A percentile compares a stretch with the other conserved stretches of the same genome.
phyloP scores from a whole-genome alignment of 2,888 invertebrate species.

The Parapristionchus giblindavisi region DNA sequence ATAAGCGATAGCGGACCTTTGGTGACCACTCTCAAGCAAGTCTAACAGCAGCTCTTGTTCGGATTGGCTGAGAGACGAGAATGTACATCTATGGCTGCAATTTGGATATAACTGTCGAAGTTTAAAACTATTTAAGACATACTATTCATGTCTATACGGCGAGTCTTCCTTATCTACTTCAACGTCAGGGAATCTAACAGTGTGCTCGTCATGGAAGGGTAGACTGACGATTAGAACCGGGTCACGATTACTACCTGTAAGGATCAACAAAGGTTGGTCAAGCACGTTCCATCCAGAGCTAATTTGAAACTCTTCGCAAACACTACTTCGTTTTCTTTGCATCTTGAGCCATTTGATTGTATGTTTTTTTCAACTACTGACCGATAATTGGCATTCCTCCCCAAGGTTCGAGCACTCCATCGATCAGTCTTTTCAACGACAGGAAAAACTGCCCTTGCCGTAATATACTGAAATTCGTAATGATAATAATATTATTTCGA shows the following conservation, averaged over 20 bases:
- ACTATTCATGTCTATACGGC: slow-evolving; percentile 13
- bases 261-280: no score
- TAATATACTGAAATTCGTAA: slow-evolving; percentile 45
- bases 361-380: slow-evolving; percentile 31
- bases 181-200: slow-evolving; percentile 58
- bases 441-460: slow-evolving; percentile 53
- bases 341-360: background rate
- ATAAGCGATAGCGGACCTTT: background rate
- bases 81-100: slow-evolving; percentile 22
- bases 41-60: slow-evolving; percentile 68
- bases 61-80: slow-evolving; percentile 2
- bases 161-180: slow-evolving; percentile 19
- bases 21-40: slow-evolving; percentile 69
- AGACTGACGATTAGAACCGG: slow-evolving; percentile 60
- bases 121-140: background rate
- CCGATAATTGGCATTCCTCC: slow-evolving; percentile 39
- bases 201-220: slow-evolving; percentile 53
- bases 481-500: no score
- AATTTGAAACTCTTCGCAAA: background rate
- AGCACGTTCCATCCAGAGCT: no score
- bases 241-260: slow-evolving; percentile 46
- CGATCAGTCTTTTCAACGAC: slow-evolving; percentile 42
- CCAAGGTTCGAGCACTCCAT: slow-evolving; percentile 29
- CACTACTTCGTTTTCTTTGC: background rate
- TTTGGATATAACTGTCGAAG: background rate